A percentile compares a stretch with the other conserved stretches of the same genome.
Conservation (phyloP, 2,797 vertebrate species). For the Eulemur albifrons region DNA sequence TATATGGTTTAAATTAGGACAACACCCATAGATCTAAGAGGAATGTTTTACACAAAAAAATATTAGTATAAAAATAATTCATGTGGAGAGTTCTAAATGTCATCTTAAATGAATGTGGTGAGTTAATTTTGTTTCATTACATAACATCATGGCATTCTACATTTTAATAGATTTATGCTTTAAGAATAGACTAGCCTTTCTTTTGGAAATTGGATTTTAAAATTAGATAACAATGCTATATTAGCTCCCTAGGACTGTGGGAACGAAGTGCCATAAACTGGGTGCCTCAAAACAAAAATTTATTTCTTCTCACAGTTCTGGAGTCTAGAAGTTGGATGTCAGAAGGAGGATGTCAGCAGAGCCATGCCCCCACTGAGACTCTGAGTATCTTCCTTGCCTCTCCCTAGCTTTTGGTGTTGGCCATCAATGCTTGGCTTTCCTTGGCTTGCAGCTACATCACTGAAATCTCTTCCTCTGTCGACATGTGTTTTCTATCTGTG, state of each 20-base stretch:
- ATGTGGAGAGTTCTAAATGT: background rate
- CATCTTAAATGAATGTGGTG: background rate
- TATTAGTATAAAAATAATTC: background rate
- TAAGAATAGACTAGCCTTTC: background rate
- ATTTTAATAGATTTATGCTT: conserved; percentile 15
- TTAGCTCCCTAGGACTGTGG: background rate
- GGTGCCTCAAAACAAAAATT: background rate
- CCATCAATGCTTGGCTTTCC: background rate
- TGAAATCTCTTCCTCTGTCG: background rate
- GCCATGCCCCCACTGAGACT: background rate
- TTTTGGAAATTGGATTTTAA: conserved; percentile 25
- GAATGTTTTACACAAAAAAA: conserved; percentile 12
- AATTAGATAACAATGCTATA: background rate
- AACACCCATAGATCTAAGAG: background rate
- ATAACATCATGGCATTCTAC: background rate
- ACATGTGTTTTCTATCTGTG: background rate
- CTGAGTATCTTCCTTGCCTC: background rate
- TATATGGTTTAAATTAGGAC: background rate
- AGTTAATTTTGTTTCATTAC: conserved; percentile 28
- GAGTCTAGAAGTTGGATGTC: background rate
- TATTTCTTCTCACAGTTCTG: background rate
- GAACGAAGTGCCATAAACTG: background rate
- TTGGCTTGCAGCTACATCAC: background rate
- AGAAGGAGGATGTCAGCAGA: background rate
- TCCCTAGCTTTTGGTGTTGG: background rate